Evolutionary conservation across 2,797 vertebrate species (phyloP).

Genomic region (Eulemur albifrons): DNA sequence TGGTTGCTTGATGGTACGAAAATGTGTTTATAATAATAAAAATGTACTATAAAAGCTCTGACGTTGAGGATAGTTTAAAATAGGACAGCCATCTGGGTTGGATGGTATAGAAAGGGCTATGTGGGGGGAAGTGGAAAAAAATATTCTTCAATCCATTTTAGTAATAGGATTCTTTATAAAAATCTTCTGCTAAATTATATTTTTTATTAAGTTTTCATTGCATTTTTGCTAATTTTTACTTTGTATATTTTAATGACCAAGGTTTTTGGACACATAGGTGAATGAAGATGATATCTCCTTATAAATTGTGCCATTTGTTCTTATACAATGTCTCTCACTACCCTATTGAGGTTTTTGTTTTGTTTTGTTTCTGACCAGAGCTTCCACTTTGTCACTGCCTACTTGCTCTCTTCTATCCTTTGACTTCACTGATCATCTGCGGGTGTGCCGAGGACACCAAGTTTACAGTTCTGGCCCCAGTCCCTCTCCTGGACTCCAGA

Average conservation of each 20-base stretch:
- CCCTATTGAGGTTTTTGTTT: not conserved
- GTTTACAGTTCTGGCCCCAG: not conserved
- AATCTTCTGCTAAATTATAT: not conserved
- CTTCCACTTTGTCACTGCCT: no score
- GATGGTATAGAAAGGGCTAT: slow-evolving; percentile 55
- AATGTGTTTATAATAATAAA: slow-evolving; percentile 63
- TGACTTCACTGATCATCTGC: not conserved
- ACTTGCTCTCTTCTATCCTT: not conserved
- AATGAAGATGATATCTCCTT: not conserved
- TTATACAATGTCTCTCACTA: no score
- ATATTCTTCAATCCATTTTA: slow-evolving; percentile 42
- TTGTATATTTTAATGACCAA: not conserved
- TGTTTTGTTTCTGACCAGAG: not conserved
- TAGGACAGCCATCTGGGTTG: slow-evolving; percentile 74
- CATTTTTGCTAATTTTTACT: not conserved
- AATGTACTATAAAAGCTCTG: slow-evolving; percentile 62
- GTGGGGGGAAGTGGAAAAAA: slow-evolving; percentile 58
- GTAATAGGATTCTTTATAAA: slow-evolving; percentile 48
- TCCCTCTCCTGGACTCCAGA: not conserved
- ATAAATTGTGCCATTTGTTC: not conserved
- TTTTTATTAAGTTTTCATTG: not conserved
- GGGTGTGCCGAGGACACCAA: not conserved
- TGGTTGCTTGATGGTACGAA: slow-evolving; percentile 27
- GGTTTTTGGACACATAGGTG: not conserved
- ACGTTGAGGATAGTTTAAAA: slow-evolving; percentile 65